Percentiles rank a stretch among this genome's conserved stretches.
These are phyloP conservation scores for Orientallactaga bullata DNA, from an alignment of 2,113 vertebrate genomes.

Conservation along the genomic window DNA sequence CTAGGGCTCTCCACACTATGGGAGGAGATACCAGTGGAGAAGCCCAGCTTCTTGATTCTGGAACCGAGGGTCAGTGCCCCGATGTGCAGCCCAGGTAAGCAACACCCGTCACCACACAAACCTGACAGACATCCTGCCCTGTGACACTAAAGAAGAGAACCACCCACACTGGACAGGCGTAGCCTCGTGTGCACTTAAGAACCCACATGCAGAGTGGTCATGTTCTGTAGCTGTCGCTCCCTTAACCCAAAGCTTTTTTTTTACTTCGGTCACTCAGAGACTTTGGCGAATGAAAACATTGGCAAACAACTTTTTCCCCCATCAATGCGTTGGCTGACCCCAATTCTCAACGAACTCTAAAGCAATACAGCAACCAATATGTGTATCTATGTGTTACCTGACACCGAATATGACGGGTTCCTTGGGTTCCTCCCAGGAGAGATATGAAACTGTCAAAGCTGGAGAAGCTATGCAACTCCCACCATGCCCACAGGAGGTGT, in stretches of 20 bases:
- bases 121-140: background rate
- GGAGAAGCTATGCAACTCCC: fast-evolving
- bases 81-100: too few species aligned
- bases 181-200: fast-evolving
- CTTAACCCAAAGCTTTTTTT: background rate
- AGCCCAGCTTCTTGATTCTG: background rate
- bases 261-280: background rate
- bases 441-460: background rate
- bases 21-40: background rate
- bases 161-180: fast-evolving
- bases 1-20: background rate
- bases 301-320: background rate
- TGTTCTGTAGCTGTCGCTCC: background rate
- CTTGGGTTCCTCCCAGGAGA: background rate
- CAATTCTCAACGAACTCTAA: background rate
- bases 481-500: background rate
- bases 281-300: background rate
- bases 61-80: background rate
- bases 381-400: fast-evolving
- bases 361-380: background rate
- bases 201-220: fast-evolving
- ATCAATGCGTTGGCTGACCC: fast-evolving
- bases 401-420: too few species aligned
- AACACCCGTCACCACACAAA: background rate
- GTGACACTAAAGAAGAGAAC: background rate